These are phyloP conservation scores for Phodopus roborovskii DNA, from an alignment of 2,113 vertebrate genomes.

Conservation along the genomic window DNA sequence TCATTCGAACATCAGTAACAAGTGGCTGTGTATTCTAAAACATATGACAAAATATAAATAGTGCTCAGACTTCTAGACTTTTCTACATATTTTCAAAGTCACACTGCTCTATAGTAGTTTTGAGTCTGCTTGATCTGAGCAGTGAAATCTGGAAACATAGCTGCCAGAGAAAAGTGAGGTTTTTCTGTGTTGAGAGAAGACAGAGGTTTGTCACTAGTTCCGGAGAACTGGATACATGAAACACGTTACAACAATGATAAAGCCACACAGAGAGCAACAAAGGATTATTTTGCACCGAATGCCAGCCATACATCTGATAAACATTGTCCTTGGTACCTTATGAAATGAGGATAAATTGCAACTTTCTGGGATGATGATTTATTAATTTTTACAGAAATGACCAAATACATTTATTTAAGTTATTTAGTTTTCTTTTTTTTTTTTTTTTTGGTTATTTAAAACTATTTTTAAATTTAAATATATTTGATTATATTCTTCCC, in stretches of 20 bases:
- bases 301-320: background rate
- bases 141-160: background rate
- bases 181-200: background rate
- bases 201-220: background rate
- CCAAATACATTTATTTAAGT: background rate
- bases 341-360: background rate
- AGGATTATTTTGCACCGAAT: background rate
- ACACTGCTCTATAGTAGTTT: background rate
- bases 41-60: background rate
- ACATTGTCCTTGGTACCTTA: background rate
- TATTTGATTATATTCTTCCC: background rate
- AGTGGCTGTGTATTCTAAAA: background rate
- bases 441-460: background rate
- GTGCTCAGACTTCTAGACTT: background rate
- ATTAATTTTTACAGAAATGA: background rate
- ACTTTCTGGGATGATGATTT: slow-evolving; percentile 33
- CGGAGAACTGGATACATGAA: background rate
- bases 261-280: background rate
- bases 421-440: background rate
- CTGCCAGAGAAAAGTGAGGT: background rate
- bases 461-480: background rate
- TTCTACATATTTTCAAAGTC: background rate
- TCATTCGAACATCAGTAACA: too few species aligned
- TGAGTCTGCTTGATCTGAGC: background rate
- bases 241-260: background rate